Percentiles rank a stretch among this genome's conserved stretches.
Conservation (phyloP, 2,888 invertebrate genomes). For the Chydorus sphaericus region DNA sequence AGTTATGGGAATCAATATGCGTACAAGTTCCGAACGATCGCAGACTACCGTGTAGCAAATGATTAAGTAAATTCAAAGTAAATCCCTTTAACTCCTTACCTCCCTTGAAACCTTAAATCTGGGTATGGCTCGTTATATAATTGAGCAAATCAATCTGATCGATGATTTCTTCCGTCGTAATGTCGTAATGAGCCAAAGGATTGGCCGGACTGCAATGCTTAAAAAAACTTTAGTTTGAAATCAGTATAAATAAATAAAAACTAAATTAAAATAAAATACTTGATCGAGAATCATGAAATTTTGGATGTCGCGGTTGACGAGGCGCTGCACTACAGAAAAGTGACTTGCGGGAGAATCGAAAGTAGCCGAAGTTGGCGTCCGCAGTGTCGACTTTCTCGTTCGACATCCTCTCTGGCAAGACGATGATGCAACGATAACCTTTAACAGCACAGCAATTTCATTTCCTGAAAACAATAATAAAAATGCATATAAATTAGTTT, state of each 20-base stretch:
- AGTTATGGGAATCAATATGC: background rate
- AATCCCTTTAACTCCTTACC: too few species aligned
- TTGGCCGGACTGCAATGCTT: slow-evolving; percentile 40
- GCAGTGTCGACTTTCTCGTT: slow-evolving; percentile 42
- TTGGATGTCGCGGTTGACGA: slow-evolving; percentile 37
- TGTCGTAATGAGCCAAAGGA: slow-evolving; percentile 43
- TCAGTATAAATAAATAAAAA: slow-evolving; percentile 6
- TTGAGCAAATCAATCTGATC: slow-evolving; percentile 49
- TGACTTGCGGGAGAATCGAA: slow-evolving; percentile 40
- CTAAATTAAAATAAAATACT: slow-evolving; percentile 23
- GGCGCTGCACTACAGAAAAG: slow-evolving; percentile 38
- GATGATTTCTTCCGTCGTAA: slow-evolving; percentile 43
- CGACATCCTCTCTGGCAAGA: slow-evolving; percentile 47
- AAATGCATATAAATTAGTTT: background rate
- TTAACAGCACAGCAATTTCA: slow-evolving; percentile 43
- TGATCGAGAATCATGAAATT: slow-evolving; percentile 42
- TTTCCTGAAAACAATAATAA: slow-evolving; percentile 29
- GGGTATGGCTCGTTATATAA: slow-evolving; percentile 35
- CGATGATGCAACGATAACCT: slow-evolving; percentile 44
- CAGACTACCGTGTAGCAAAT: background rate
- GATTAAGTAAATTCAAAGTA: too few species aligned
- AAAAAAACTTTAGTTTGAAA: background rate
- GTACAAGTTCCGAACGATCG: too few species aligned
- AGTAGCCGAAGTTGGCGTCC: slow-evolving; percentile 37
- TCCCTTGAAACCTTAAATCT: background rate